Conservation (phyloP, 1,140 invertebrate genomes). For the Halesus radiatus region DNA sequence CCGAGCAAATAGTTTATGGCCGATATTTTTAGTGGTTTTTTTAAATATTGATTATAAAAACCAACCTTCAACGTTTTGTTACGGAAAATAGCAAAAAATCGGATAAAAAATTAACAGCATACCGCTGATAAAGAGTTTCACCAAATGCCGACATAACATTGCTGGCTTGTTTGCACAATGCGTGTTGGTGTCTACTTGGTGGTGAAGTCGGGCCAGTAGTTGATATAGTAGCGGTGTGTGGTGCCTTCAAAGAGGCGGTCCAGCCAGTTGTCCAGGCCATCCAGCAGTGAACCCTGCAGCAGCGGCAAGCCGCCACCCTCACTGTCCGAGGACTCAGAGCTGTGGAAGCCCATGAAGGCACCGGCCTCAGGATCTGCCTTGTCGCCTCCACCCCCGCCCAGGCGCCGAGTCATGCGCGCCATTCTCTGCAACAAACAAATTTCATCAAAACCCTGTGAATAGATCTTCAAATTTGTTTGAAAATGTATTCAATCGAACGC, state of each 20-base stretch:
- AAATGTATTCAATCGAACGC: too few relatives aligned
- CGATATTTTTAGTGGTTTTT: too few relatives aligned
- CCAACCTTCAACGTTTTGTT: too few relatives aligned
- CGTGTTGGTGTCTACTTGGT: conserved; percentile 69
- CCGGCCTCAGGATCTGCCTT: conserved; percentile 79
- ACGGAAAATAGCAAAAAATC: too few relatives aligned
- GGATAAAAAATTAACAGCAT: too few relatives aligned
- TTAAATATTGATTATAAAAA: too few relatives aligned
- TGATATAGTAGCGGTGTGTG: conserved; percentile 94
- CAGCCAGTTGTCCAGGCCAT: conserved; percentile 95
- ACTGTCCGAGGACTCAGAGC: conserved; percentile 78
- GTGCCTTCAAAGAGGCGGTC: conserved; percentile 96
- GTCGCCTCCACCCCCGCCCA: conserved; percentile 63
- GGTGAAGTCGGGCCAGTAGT: conserved; percentile 96
- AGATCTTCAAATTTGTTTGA: too few relatives aligned
- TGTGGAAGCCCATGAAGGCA: conserved; percentile 84
- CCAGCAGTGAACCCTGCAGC: conserved; percentile 80
- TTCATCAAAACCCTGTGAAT: too few relatives aligned
- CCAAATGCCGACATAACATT: too few relatives aligned
- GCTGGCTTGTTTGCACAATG: too few relatives aligned
- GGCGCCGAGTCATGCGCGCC: conserved; percentile 72
- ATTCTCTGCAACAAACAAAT: conserved; percentile 69
- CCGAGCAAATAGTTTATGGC: too few relatives aligned
- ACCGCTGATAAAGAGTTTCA: too few relatives aligned
- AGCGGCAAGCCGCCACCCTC: conserved; percentile 59